These are phyloP conservation scores for Sclerodermus sp. DNA, from an alignment of 2,888 invertebrate genomes.

Conservation along the genomic window DNA sequence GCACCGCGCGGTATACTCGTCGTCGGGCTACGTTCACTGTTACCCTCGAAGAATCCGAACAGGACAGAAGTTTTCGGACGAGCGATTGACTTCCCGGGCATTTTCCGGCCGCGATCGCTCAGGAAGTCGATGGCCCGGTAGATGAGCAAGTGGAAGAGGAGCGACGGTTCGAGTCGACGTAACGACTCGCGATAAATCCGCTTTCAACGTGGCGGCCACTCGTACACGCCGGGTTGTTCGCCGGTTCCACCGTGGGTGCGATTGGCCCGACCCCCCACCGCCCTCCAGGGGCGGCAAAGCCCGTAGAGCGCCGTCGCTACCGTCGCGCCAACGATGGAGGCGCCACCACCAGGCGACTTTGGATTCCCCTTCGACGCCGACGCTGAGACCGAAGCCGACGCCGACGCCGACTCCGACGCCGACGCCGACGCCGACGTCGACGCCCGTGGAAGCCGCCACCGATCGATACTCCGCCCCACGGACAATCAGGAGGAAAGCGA, in stretches of 20 bases:
- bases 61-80: no score
- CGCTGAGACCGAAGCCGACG: constrained; percentile 35
- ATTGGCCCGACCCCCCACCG: constrained; percentile 37
- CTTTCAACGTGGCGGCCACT: constrained; percentile 30
- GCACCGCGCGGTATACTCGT: no score
- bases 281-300: constrained; percentile 10
- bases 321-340: constrained; percentile 34
- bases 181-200: constrained; percentile 25
- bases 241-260: constrained; percentile 43
- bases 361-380: no score
- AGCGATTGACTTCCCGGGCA: no score
- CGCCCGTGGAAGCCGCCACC: constrained; percentile 9
- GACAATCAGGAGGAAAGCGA: not conserved
- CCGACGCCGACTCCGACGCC: constrained; percentile 47
- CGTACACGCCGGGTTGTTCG: constrained; percentile 40
- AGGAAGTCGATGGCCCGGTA: no score
- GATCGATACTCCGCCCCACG: not conserved
- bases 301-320: constrained; percentile 29
- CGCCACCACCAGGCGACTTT: constrained; percentile 49
- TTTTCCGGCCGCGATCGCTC: no score
- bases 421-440: constrained; percentile 25
- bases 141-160: no score
- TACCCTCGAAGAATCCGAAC: no score
- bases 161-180: no score
- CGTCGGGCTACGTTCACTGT: no score